Percentiles rank a stretch among this genome's conserved stretches.
These are phyloP conservation scores for Varanus komodoensis DNA, from an alignment of 2,113 vertebrate species.

Conservation along the genomic window DNA sequence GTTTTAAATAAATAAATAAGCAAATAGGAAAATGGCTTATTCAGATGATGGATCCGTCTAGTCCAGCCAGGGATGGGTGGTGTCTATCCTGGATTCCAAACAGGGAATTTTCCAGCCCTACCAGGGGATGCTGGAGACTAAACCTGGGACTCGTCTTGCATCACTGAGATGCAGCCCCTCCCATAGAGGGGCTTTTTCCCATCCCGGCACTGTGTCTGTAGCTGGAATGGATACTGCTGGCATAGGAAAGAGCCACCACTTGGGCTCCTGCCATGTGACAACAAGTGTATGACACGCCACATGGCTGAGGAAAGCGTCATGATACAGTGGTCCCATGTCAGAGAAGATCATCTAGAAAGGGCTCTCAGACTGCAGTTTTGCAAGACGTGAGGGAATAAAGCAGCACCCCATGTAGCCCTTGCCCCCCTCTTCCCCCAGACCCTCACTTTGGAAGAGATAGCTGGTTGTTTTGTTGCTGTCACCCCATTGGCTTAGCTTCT, in stretches of 20 bases:
- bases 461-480: slow-evolving; percentile 25
- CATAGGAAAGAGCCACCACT: background rate
- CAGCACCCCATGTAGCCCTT: background rate
- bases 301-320: background rate
- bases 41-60: no score
- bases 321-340: background rate
- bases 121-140: no score
- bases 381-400: background rate
- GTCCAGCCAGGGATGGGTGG: no score
- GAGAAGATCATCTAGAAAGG: no score
- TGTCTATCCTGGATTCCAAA: no score
- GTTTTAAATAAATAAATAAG: no score
- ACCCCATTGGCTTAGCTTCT: slow-evolving; percentile 19
- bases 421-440: background rate
- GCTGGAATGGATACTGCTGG: background rate
- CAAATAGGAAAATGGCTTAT: no score
- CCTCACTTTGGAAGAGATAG: slow-evolving; percentile 31
- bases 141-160: no score
- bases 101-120: no score
- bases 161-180: background rate
- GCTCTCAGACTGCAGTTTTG: no score
- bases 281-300: background rate
- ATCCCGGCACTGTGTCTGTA: background rate
- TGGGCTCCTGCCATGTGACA: background rate
- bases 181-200: background rate